Percentiles rank a stretch among this genome's conserved stretches.
Conservation (phyloP, 2,113 vertebrate species). For the Acanthochromis polyacanthus region DNA sequence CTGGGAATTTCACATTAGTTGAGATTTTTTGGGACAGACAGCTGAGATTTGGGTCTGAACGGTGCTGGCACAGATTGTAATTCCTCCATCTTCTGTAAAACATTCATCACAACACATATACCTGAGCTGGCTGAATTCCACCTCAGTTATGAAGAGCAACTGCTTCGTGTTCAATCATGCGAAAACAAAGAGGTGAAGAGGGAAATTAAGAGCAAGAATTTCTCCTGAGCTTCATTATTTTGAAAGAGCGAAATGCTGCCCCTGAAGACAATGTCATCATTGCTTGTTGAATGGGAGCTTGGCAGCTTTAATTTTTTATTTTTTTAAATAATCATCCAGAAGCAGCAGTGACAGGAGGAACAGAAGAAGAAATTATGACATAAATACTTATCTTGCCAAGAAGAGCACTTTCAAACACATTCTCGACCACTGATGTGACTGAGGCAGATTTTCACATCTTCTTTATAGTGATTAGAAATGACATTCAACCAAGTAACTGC, state of each 20-base stretch:
- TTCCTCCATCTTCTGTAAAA: not conserved
- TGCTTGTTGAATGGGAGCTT: constrained; percentile 5
- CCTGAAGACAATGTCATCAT: not conserved
- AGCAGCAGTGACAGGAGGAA: not conserved
- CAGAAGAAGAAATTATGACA: not conserved
- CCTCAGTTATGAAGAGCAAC: constrained; percentile 13
- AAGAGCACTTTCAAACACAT: not conserved
- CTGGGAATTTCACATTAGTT: not conserved
- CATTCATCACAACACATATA: constrained; percentile 12
- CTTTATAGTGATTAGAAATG: not conserved
- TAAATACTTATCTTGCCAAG: not conserved
- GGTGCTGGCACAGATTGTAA: constrained; percentile 17
- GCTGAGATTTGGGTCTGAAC: constrained; percentile 7
- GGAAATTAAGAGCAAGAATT: constrained; percentile 17
- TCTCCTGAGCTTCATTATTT: constrained; percentile 20
- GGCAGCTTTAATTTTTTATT: constrained; percentile 10
- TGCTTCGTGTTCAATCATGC: constrained; percentile 21
- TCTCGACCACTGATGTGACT: not conserved
- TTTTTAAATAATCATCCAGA: not conserved
- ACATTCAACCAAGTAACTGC: not conserved
- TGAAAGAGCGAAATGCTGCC: not conserved
- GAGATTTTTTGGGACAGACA: not conserved
- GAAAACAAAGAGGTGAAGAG: constrained; percentile 23
- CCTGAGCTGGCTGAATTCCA: constrained; percentile 13
- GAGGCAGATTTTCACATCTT: too few relatives aligned